Evolutionary conservation across 1,140 invertebrate species (phyloP), one percentile per base, ranked within the genome.

Genomic region (Acromyrmex echinatior): DNA sequence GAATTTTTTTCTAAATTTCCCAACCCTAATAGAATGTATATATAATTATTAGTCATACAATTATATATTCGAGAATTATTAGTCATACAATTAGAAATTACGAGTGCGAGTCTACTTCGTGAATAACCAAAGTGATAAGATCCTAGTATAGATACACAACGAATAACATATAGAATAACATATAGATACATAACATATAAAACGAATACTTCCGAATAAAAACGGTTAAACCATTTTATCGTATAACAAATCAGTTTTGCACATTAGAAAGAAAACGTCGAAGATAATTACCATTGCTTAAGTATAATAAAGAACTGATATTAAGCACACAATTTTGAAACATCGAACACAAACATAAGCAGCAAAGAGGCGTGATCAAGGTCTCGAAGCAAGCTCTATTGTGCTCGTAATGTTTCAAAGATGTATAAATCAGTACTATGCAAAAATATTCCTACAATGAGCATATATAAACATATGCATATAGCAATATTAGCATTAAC

Each of bases 321-420:
- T 39, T 39, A 28, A 18, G 31, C 16, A 25, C 28, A 86, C n/a
- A 74, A 66, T 49, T 78, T 71, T 62, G 62, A 60, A 82, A 58
- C 28, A 53, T 63, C 49, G 79, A 86, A 90, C 85, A 79, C 76
- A 66, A 31, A 77, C 77, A 14, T 25, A 70, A 92, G 85, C 53
- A 86, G 86, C 90, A 90, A 91, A 93, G 92, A 93, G 92, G 88
- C 92, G 91, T 95, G 94, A 95, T 95, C 94, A 95, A 89, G 92
- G 90, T 93, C 92, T 93, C 92, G 89, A 28, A 90, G 88, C 88
- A 89, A 87, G 76, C 87, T 93, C 65, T 86, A 21, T 49, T 79
- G 71, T 89, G 60, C 60, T 58, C 60, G 49, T 70, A 74, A 25
- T 51, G 21, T 60, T 51, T 81, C 51, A 74, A 58, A 87, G 28